Evolutionary conservation across 2,888 invertebrate genomes (phyloP), one percentile per base, ranked within the genome.

Genomic region (Hypercompe scribonia): DNA sequence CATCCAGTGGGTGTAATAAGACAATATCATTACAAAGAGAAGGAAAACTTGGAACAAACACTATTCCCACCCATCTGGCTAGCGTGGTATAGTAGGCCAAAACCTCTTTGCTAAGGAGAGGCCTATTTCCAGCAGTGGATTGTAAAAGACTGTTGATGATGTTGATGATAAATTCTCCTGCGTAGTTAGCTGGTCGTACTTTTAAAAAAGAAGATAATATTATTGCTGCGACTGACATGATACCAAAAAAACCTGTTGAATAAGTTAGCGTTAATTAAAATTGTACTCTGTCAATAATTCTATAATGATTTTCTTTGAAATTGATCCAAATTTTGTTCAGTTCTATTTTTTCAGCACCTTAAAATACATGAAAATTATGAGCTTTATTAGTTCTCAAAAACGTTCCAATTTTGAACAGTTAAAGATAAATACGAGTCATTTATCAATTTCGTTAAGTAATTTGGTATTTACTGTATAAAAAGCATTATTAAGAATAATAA

Each of bases 181-280:
- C n/a, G n/a, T n/a, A n/a, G n/a, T n/a, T n/a, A n/a, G n/a, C n/a
- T n/a, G n/a, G n/a, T n/a, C n/a, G n/a, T 42, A 42, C 42, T 42
- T 42, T 18, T 8, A 5, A 36, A 42, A 68, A 58, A 54, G n/a
- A 31, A 67, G 8, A 50, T 8, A n/a, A 24, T 1, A 15, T 36
- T 21, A 36, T 58, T 11, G 36, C 54, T 33, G 54, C 15, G 8
- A 50, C 33, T 33, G 18, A 50, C 3, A 28, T 34, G 67, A 66
- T 5, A 18, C 1, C 33, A 34, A 68, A 54, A 31, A 34, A 50
- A 33, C 31, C 33, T 31, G 21, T n/a, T 5, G 0, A 36, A 54
- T 67, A 18, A 33, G 18, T 34, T 39, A 46, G 66, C 24, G 28
- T 71, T 54, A 54, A 71, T 21, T 65, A 65, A 71, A 66, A 50